phyloP scores from a whole-genome alignment of 2,888 invertebrate genomes.

The Leptinotarsa juncta region DNA sequence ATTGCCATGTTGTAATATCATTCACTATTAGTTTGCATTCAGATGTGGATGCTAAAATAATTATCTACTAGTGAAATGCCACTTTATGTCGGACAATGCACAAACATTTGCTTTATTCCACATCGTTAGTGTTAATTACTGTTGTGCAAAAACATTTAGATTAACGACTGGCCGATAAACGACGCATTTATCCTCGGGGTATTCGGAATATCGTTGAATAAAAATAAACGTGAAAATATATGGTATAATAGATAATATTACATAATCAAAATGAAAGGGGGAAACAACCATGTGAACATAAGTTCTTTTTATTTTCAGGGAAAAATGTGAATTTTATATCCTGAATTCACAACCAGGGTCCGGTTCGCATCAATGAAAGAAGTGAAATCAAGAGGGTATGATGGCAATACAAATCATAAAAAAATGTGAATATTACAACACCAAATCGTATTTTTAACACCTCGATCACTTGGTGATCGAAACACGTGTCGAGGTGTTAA shows the following conservation, averaged over 20 bases:
- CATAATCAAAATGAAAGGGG: not conserved
- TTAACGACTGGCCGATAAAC: not conserved
- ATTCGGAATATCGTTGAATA: not conserved
- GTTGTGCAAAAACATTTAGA: slow-evolving; percentile 4
- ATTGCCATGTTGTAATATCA: slow-evolving; percentile 10
- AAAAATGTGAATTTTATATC: too few relatives aligned
- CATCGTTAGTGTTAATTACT: slow-evolving; percentile 7
- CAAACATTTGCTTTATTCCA: slow-evolving; percentile 10
- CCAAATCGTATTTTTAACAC: too few relatives aligned
- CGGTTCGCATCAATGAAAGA: too few relatives aligned
- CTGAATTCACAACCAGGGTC: too few relatives aligned
- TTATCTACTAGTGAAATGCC: slow-evolving; percentile 6
- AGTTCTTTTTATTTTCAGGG: too few relatives aligned
- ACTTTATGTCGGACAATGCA: slow-evolving; percentile 14
- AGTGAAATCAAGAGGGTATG: too few relatives aligned
- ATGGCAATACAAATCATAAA: too few relatives aligned
- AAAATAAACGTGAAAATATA: not conserved
- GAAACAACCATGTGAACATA: not conserved
- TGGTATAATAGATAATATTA: not conserved
- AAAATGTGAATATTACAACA: too few relatives aligned
- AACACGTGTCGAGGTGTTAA: too few relatives aligned
- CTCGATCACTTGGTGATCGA: too few relatives aligned
- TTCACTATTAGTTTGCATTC: slow-evolving; percentile 14
- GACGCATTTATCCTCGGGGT: not conserved
- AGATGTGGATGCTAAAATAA: not conserved